Evolutionary conservation across 2,888 invertebrate species (phyloP).

Genomic region (Macrosiphum euphorbiae): DNA sequence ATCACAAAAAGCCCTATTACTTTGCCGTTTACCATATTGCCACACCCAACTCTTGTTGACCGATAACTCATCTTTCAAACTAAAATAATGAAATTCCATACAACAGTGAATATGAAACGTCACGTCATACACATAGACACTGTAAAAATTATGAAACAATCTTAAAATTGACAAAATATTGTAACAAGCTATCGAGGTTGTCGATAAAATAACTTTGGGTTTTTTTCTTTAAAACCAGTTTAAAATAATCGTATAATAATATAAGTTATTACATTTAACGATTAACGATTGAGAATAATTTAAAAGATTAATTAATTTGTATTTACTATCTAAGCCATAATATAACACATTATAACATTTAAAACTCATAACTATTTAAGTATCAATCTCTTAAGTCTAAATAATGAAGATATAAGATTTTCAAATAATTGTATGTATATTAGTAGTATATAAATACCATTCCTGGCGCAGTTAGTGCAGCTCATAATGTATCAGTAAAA

Average conservation of each 20-base stretch:
- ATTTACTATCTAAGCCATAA: not conserved
- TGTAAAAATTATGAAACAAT: not conserved
- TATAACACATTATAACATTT: too few species aligned
- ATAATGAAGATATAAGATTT: not conserved
- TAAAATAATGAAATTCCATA: not conserved
- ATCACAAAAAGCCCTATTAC: too few species aligned
- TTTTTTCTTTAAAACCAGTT: constrained; percentile 1
- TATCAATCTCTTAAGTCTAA: not conserved
- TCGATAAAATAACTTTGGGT: not conserved
- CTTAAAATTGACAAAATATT: constrained; percentile 1
- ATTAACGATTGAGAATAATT: not conserved
- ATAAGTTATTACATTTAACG: not conserved
- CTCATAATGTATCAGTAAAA: too few species aligned
- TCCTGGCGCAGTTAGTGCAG: too few species aligned
- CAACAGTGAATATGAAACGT: not conserved
- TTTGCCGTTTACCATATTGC: too few species aligned
- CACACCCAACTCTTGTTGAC: too few species aligned
- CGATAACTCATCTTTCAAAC: too few species aligned
- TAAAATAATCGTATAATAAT: not conserved
- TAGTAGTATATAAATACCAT: too few species aligned
- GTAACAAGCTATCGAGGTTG: not conserved
- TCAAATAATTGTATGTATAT: not conserved
- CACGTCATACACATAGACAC: not conserved
- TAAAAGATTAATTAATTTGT: not conserved
- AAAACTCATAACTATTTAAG: not conserved